These are phyloP conservation scores for Pycnonotus jocosus DNA, from an alignment of 2,113 vertebrate species.

Conservation along the genomic window DNA sequence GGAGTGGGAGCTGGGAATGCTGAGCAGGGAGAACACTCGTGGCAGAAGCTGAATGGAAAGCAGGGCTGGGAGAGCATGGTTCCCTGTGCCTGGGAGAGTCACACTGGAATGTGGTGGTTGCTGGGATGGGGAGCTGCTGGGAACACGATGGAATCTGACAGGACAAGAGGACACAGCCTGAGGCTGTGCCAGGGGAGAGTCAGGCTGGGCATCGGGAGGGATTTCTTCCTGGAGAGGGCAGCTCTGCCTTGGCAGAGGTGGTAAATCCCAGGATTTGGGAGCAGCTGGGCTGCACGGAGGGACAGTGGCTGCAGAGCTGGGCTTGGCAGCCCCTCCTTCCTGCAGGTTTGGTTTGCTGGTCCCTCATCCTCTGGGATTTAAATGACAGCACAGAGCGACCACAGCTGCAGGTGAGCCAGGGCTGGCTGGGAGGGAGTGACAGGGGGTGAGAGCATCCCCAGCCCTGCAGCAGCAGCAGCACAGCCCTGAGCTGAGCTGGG, in stretches of 20 bases:
- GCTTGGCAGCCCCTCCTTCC: neutral
- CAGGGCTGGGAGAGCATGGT: neutral
- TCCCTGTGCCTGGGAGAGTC: neutral
- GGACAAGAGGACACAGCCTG: neutral
- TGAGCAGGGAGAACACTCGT: accelerated
- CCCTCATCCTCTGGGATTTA: neutral
- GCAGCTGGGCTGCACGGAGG: neutral
- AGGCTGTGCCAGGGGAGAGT: neutral
- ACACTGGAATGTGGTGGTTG: accelerated
- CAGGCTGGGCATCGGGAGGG: neutral
- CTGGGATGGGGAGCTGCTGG: neutral
- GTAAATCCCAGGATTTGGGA: neutral
- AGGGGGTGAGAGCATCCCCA: neutral
- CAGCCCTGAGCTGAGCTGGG: neutral
- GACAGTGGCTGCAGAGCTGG: neutral
- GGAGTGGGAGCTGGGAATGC: neutral
- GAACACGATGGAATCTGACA: accelerated
- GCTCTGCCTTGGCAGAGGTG: neutral
- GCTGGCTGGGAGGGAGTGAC: no score
- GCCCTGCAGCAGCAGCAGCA: neutral
- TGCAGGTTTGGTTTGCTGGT: neutral
- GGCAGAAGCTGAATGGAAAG: neutral
- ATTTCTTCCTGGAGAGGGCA: neutral
- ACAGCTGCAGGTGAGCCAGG: neutral
- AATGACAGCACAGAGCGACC: no score